Evolutionary conservation across 2,113 vertebrate genomes (phyloP).

Genomic region (Odobenus rosmarus): DNA sequence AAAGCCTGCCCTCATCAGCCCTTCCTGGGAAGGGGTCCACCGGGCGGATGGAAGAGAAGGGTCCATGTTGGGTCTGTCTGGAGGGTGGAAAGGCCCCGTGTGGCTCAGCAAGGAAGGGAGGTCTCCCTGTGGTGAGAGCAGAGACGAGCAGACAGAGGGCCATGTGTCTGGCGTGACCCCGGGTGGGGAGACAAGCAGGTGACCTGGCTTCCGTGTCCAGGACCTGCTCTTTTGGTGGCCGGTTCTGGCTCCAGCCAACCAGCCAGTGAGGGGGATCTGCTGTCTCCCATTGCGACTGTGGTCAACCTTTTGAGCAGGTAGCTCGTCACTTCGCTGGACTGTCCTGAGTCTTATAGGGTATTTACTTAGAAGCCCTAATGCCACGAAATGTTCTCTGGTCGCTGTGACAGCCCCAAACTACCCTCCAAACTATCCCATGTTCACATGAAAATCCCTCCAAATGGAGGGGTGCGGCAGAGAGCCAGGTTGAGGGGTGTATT

Average conservation of each 20-base stretch:
- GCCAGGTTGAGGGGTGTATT: not conserved
- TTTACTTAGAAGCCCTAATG: not conserved
- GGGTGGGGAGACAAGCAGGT: not conserved
- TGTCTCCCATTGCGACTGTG: not conserved
- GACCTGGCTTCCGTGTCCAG: not conserved
- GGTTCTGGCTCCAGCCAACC: not conserved
- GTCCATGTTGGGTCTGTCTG: not conserved
- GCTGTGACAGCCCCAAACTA: not conserved
- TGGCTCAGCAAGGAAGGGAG: not conserved
- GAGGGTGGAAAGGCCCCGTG: no score
- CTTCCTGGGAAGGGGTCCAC: not conserved
- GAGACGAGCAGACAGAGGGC: not conserved
- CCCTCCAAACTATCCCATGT: not conserved
- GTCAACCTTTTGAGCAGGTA: not conserved
- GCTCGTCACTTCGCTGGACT: not conserved
- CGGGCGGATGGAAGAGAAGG: not conserved
- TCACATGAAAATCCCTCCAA: not conserved
- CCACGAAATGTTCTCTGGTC: not conserved
- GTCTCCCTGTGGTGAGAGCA: not conserved
- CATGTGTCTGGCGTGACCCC: not conserved
- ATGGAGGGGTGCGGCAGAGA: no score
- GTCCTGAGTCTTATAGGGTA: rapidly evolving
- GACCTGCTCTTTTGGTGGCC: not conserved
- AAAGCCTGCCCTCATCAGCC: no score
- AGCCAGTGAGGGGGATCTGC: no score